These are phyloP conservation scores for Hippocampus barbouri DNA, from an alignment of 2,113 vertebrate genomes.

Conservation along the genomic window DNA sequence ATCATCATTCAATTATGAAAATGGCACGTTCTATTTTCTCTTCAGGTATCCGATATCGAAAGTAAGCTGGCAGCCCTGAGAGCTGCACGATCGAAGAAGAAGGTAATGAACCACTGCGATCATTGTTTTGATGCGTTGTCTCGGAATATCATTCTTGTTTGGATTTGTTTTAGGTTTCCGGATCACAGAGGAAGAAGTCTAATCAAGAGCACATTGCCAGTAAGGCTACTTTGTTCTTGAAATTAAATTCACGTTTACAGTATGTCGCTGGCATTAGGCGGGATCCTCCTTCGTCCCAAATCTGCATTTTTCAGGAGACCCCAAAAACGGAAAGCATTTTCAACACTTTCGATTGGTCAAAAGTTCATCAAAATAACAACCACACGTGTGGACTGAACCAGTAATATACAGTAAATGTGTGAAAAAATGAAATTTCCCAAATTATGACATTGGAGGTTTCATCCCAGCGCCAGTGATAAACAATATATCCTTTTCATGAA, in stretches of 20 bases:
- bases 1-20: too few relatives aligned
- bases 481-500: not conserved
- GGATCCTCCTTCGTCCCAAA: too few relatives aligned
- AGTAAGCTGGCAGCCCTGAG: conserved; percentile 82
- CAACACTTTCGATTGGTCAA: too few relatives aligned
- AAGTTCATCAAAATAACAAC: too few relatives aligned
- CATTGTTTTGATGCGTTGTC: not conserved
- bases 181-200: conserved; percentile 54
- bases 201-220: conserved; percentile 47
- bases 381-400: too few relatives aligned
- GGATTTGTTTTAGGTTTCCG: conserved; percentile 39
- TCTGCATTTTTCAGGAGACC: too few relatives aligned
- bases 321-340: too few relatives aligned
- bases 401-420: too few relatives aligned
- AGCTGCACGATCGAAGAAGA: conserved; percentile 76
- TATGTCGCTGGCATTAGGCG: not conserved
- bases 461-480: not conserved
- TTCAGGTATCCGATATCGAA: conserved; percentile 88
- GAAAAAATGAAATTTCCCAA: too few relatives aligned
- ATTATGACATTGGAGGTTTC: too few relatives aligned
- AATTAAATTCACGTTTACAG: not conserved
- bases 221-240: conserved; percentile 20
- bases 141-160: not conserved
- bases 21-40: not conserved
- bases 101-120: conserved; percentile 43